phyloP scores from a whole-genome alignment of 2,888 invertebrate genomes.

The Tenthredo notha region DNA sequence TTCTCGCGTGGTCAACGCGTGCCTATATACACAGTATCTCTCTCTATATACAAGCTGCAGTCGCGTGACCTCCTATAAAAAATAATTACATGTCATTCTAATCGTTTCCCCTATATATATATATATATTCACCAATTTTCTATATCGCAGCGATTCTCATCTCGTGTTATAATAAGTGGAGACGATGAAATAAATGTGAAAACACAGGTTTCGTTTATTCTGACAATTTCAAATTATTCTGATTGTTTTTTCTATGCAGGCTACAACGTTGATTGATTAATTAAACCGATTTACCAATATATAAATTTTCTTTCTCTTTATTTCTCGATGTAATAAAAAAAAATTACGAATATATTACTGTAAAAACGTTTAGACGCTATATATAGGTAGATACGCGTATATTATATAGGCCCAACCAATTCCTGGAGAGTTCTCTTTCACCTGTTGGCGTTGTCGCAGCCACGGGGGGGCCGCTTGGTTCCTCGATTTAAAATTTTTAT shows the following conservation, averaged over 20 bases:
- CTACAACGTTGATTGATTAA: no score
- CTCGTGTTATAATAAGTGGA: no score
- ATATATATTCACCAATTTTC: no score
- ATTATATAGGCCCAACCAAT: not conserved
- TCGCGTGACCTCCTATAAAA: conserved; percentile 4
- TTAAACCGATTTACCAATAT: not conserved
- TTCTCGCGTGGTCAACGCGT: conserved; percentile 46
- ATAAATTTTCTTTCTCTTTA: conserved; percentile 55
- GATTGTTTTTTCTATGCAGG: no score
- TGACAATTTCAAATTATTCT: no score
- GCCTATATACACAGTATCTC: not conserved
- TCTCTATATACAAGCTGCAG: not conserved
- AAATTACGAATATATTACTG: conserved; percentile 26
- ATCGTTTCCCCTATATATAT: conserved; percentile 26
- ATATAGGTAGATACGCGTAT: not conserved
- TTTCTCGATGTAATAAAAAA: conserved; percentile 50
- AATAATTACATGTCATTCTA: conserved; percentile 50
- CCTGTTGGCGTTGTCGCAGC: conserved; percentile 46
- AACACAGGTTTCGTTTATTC: no score
- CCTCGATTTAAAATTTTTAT: not conserved
- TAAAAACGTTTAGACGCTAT: not conserved
- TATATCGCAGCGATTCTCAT: no score
- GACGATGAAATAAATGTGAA: no score
- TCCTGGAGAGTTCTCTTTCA: conserved; percentile 23
- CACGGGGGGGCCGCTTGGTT: conserved; percentile 29